Base-by-base conservation (phyloP, 2,888 invertebrate species). In the Eutolmus rufibarbis region DNA sequence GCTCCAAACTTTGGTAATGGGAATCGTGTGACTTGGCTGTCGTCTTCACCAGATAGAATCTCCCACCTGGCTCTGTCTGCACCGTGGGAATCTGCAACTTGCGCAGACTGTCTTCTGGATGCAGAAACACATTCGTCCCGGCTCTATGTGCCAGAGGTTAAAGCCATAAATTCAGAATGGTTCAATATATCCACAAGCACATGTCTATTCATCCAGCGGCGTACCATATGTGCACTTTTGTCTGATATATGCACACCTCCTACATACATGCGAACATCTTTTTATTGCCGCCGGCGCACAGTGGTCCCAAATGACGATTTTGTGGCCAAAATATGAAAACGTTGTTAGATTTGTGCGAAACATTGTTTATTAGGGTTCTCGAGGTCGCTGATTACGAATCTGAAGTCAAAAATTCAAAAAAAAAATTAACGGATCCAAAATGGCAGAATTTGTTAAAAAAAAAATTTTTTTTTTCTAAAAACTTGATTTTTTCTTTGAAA, bases 81-180 rank as follows among this genome's bases (percentile, higher is more conserved):
- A 86, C 56, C 86, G 86, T 86, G 86, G 86, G 86, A 86, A 86
- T 56, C 28, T 86, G 76, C 51, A 77, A 66, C 74, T 76, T 76
- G 76, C 23, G 28, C 66, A 23, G 28, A 66, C 28, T 86, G 43
- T 28, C 56, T 74, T 43, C 46, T 74, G 46, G 40, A 74, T 43
- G 66, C 28, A 66, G 66, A 85, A 85, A 40, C 31, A 85, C 31
- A 74, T 85, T 85, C 74, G 28, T 85, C 43, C 46, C 43, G 74
- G 14, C 4, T 40, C 46, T 76, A 28, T 76, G 74, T 86, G 86
- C 34, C 76, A 86, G 34, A 86, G 86, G 86, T 86, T 86, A 86
- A 86, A 51, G 46, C 46, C 74, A 84, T 84, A 84, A 84, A 84
- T 84, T 84, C 66, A 66, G 23, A 37, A 40, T 66, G 37, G 57